Percentiles rank a stretch among this genome's conserved stretches.
These are phyloP conservation scores for Ptilonorhynchus violaceus DNA, from an alignment of 2,113 vertebrate genomes.

Conservation along the genomic window DNA sequence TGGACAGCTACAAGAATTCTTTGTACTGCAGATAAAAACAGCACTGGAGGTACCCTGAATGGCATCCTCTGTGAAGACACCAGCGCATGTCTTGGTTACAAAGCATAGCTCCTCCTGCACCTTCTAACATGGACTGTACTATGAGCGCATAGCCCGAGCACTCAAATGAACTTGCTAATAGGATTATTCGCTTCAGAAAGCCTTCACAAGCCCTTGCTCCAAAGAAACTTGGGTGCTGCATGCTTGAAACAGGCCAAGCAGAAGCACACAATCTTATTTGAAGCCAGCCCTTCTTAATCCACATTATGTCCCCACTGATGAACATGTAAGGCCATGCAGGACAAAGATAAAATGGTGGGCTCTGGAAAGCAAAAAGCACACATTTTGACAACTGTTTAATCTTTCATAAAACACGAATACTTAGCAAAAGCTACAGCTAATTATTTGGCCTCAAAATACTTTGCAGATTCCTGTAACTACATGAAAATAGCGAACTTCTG, in stretches of 20 bases:
- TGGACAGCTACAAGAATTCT: neutral
- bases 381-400: neutral
- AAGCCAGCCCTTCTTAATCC: neutral
- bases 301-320: neutral
- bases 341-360: neutral
- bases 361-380: neutral
- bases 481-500: neutral
- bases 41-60: neutral
- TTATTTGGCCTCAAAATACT: neutral
- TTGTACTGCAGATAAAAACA: neutral
- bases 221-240: neutral
- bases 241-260: neutral
- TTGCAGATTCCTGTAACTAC: neutral
- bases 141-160: rapidly evolving
- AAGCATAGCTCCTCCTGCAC: neutral
- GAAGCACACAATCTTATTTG: neutral
- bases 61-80: neutral
- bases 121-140: neutral
- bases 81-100: neutral
- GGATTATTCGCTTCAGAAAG: neutral
- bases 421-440: neutral
- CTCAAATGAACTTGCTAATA: neutral
- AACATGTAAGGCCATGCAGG: neutral
- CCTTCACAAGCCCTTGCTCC: neutral
- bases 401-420: neutral